Base-by-base conservation (phyloP, 1,140 invertebrate genomes). In the Drosophila sproati region DNA sequence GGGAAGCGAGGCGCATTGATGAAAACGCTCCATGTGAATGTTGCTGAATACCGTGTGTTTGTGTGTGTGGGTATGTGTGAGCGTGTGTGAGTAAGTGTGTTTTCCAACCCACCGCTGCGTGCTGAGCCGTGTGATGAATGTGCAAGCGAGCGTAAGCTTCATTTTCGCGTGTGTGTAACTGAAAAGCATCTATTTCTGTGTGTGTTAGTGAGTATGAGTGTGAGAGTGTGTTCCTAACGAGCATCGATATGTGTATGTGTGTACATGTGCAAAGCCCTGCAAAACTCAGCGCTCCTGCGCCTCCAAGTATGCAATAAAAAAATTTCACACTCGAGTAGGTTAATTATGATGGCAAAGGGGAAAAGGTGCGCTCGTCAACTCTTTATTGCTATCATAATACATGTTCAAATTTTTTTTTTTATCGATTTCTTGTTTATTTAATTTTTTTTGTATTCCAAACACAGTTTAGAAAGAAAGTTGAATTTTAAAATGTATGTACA, bases 251-350 rank as follows among this genome's bases (percentile, higher is more conserved):
- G 48, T 66, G 55, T 69, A 34, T 20, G 20, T 20, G 20, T 20
- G 20, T 20, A 20, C 20, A 20, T 20, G 20, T 20, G 20, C 20
- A 20, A 20, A 37, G 7, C 2, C 10, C 35, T 5, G 51, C 50
- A 32, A 4, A 35, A 35, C n/a, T 5, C 28, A 6, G 12, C 34
- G 34, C 39, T 34, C 32, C 32, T 20, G 83, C 71, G 61, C 82
- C 70, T 77, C 55, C 83, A 87, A 87, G 83, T 87, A 88, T 88
- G 80, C 83, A 87, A 88, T 88, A 88, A 78, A 87, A 87, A 87
- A 88, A 88, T 80, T 80, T 88, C 80, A 88, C 83, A 89, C 83
- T 80, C 85, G 80, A 80, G 73, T 77, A 89, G 83, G 80, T 78
- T 88, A 89, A 88, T 86, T 86, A 88, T 45, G 72, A 8, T 57